Conservation (phyloP, 2,888 invertebrate species). For the Lasiommata megera region DNA sequence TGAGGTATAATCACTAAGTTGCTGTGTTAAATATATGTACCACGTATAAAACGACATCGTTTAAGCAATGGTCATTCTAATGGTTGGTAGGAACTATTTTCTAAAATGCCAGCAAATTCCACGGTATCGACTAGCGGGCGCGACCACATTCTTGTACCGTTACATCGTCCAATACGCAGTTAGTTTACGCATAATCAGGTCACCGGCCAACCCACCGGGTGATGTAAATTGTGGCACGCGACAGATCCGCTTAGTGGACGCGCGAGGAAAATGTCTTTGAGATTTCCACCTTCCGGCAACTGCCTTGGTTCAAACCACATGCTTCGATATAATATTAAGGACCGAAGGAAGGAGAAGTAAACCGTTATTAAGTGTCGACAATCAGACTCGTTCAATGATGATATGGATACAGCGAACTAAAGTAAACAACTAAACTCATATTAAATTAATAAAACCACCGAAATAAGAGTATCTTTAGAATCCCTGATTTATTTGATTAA, state of each 20-base stretch:
- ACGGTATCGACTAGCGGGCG: constrained; percentile 32
- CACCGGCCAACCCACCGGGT: constrained; percentile 40
- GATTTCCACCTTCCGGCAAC: constrained; percentile 6
- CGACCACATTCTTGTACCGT: constrained; percentile 59
- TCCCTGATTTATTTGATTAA: no score
- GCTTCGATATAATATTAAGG: no score
- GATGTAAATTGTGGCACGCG: constrained; percentile 50
- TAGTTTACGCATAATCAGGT: constrained; percentile 54
- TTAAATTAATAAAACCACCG: no score
- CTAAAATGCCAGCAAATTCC: constrained; percentile 31
- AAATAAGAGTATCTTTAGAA: no score
- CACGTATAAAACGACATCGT: neutral
- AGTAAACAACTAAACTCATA: no score
- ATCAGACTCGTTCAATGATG: no score
- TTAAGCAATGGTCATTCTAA: neutral
- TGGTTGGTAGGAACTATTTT: constrained; percentile 11
- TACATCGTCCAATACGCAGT: constrained; percentile 64
- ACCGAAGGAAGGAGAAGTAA: no score
- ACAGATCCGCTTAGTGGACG: constrained; percentile 39
- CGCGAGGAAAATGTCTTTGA: neutral
- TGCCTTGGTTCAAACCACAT: neutral
- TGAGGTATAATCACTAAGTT: neutral
- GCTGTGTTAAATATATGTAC: neutral
- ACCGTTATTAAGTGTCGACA: no score
- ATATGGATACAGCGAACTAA: no score